Conservation (phyloP, 2,797 vertebrate genomes). For the Heliangelus exortis region DNA sequence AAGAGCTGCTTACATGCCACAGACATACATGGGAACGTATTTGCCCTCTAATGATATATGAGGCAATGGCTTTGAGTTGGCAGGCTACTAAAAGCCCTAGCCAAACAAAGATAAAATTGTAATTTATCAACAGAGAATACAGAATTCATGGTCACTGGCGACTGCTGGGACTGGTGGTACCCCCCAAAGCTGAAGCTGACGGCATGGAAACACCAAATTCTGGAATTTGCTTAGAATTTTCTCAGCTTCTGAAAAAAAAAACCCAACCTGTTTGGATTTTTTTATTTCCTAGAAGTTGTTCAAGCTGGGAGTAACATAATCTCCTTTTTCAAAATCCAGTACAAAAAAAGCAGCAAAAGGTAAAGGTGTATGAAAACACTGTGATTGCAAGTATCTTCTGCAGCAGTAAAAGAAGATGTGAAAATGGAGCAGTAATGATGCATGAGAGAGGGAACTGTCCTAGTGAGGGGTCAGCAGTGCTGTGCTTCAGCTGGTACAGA, state of each 20-base stretch:
- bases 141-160: conserved; percentile 33
- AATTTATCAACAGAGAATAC: conserved; percentile 49
- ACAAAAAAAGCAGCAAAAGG: not conserved
- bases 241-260: not conserved
- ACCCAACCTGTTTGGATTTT: not conserved
- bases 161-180: not conserved
- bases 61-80: conserved; percentile 58
- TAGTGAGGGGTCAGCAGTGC: not conserved
- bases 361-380: not conserved
- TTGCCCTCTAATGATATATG: conserved; percentile 46
- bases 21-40: not conserved
- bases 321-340: not conserved
- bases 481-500: not conserved
- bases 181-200: not conserved
- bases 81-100: conserved; percentile 49
- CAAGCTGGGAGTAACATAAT: not conserved
- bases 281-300: not conserved
- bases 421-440: not conserved
- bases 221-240: not conserved
- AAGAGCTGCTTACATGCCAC: not conserved
- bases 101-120: conserved; percentile 56
- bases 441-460: not conserved
- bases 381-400: not conserved
- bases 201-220: not conserved
- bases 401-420: not conserved